Percentiles rank a stretch among this genome's conserved stretches.
These are phyloP conservation scores for Criorhina ranunculi DNA, from an alignment of 2,888 invertebrate genomes.

Conservation along the genomic window DNA sequence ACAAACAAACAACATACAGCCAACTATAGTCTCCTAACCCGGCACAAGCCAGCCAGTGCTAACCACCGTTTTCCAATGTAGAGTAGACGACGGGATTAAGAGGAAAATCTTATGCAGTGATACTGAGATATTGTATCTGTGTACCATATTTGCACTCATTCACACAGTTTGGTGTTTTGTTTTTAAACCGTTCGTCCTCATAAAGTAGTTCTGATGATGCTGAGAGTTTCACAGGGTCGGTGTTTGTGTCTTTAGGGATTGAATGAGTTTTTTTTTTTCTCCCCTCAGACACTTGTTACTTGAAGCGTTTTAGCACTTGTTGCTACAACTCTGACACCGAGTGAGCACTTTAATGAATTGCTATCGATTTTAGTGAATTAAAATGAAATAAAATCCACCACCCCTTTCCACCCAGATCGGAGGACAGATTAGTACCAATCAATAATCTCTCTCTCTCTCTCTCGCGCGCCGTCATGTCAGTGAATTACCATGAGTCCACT, in stretches of 20 bases:
- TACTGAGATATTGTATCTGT: slow-evolving; percentile 26
- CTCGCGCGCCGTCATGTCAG: slow-evolving; percentile 7
- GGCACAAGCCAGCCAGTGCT: no score
- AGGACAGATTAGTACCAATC: slow-evolving; percentile 29
- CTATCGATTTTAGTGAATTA: slow-evolving; percentile 31
- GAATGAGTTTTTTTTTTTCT: slow-evolving; percentile 1
- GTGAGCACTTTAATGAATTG: slow-evolving; percentile 11
- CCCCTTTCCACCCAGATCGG: not conserved
- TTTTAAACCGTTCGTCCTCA: slow-evolving; percentile 7
- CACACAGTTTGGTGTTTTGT: slow-evolving; percentile 21
- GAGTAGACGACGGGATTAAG: slow-evolving; percentile 19
- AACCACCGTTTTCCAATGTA: slow-evolving; percentile 9
- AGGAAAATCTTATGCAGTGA: slow-evolving; percentile 24
- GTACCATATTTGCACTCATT: slow-evolving; percentile 35
- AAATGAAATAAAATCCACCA: slow-evolving; percentile 1
- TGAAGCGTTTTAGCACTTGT: slow-evolving; percentile 33
- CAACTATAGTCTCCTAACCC: not conserved
- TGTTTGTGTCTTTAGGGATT: not conserved
- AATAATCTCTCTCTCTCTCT: slow-evolving; percentile 13
- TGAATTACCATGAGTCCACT: slow-evolving; percentile 2
- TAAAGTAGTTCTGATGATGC: slow-evolving; percentile 10
- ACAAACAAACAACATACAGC: slow-evolving; percentile 59
- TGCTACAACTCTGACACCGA: slow-evolving; percentile 20
- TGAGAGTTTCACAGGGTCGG: not conserved
- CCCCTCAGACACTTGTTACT: slow-evolving; percentile 49